Evolutionary conservation across 37 sponge, comb jelly and placozoan genomes (phyloP), one percentile per base, ranked within the genome.

Genomic region (Haliclona indistincta): DNA sequence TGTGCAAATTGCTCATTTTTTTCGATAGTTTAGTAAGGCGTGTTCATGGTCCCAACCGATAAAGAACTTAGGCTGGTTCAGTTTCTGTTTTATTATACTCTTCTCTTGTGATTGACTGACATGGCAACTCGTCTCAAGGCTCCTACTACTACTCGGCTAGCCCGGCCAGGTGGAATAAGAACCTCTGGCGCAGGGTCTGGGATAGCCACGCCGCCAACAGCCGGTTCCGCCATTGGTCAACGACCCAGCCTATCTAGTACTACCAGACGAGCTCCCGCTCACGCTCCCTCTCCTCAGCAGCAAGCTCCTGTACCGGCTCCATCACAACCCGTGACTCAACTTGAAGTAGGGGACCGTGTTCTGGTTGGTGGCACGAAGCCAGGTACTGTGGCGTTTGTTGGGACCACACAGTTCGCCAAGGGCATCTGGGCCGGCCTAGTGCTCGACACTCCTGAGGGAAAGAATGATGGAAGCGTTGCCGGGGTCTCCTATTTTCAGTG

Each of bases 381-480:
- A 20, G 97, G 97, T 0, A 61, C 75, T 32, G 56, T 96, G n/a
- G 82, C 87, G 40, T 97, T 92, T 67, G 58, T 88, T 0, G 98
- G 98, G 5, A 43, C 87, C n/a, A 88, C 98, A 0, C 85, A 86
- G 62, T 97, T 97, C 84, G 89, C 98, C 1, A 69, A 45, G 22
- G 98, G 98, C 2, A 68, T 61, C 2, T 97, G 98, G 98, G 90
- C 87, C 7, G 98, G 98, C 0, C 67, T 97, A 20, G 79, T 88
- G 10, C 70, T 97, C 40, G 89, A 91, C 52, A 77, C 81, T 0
- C 61, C 71, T 4, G 72, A 82, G 10, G 98, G 98, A 4, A 97
- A 97, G 78, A 97, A 97, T 74, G 83, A 97, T 76, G 98, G 98
- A 2, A 49, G 55, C n/a, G 95, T 97, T 22, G 70, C 84, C 35